Percentiles rank a stretch among this genome's conserved stretches.
phyloP scores from a whole-genome alignment of 2,888 invertebrate species.

The Dryobotodes eremita region DNA sequence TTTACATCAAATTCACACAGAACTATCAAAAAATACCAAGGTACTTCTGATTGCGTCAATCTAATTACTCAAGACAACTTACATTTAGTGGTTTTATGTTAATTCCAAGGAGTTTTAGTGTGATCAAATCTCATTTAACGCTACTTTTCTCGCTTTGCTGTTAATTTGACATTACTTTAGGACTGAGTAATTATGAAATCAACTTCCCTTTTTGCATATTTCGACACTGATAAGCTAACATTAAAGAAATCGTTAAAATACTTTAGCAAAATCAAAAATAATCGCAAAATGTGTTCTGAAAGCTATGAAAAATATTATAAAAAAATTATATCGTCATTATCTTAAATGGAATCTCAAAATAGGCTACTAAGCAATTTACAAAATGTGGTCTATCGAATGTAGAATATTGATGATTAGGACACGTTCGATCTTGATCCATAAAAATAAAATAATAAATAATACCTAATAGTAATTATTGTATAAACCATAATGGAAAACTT shows the following conservation, averaged over 20 bases:
- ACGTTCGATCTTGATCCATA: conserved; percentile 12
- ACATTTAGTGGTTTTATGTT: conserved; percentile 49
- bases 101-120: conserved; percentile 34
- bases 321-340: not conserved
- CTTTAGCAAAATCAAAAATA: not conserved
- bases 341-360: not conserved
- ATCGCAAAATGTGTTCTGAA: not conserved
- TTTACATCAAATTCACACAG: conserved; percentile 50
- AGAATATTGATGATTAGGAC: conserved; percentile 21
- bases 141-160: conserved; percentile 36
- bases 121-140: conserved; percentile 43
- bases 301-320: not conserved
- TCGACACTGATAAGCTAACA: conserved; percentile 19
- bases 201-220: conserved; percentile 42
- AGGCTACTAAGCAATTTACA: not conserved
- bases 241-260: conserved; percentile 11
- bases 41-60: conserved; percentile 42
- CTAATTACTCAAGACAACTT: conserved; percentile 46
- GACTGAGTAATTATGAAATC: conserved; percentile 29
- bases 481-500: conserved; percentile 29
- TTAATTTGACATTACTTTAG: conserved; percentile 16
- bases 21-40: conserved; percentile 1
- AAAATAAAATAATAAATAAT: conserved; percentile 18
- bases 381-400: not conserved
- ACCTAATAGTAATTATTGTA: no score